phyloP scores from a whole-genome alignment of 2,113 vertebrate genomes.

The Podarcis muralis region DNA sequence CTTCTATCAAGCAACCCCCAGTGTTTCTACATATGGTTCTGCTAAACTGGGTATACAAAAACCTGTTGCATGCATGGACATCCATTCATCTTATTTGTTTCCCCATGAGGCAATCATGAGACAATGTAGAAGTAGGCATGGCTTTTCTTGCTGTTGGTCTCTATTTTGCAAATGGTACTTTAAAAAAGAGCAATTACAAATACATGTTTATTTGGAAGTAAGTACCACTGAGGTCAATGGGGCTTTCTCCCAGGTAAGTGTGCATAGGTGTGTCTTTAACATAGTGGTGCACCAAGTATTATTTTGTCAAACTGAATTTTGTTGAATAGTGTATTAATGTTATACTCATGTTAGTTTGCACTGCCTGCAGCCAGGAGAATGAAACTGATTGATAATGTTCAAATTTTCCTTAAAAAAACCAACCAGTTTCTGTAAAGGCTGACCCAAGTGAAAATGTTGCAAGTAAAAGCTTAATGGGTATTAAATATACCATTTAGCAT shows the following conservation, averaged over 20 bases:
- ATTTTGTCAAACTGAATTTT: conserved; percentile 58
- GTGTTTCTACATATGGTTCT: not conserved
- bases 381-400: conserved; percentile 45
- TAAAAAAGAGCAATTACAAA: not conserved
- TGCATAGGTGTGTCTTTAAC: conserved; percentile 3
- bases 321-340: conserved; percentile 50
- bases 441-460: conserved; percentile 8
- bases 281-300: conserved; percentile 45
- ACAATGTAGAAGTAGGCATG: not conserved
- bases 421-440: not conserved
- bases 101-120: not conserved
- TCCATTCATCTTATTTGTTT: not conserved
- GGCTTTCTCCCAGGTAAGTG: not conserved
- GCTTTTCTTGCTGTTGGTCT: not conserved
- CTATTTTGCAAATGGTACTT: not conserved
- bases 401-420: not conserved
- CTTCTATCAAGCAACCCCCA: not conserved
- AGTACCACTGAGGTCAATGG: not conserved
- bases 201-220: not conserved
- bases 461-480: conserved; percentile 5
- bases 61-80: not conserved
- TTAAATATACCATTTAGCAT: not conserved
- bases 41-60: not conserved
- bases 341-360: conserved; percentile 55
- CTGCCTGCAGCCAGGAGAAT: conserved; percentile 60